Evolutionary conservation across 2,113 vertebrate species (phyloP), one percentile per base, ranked within the genome.

Genomic region (Lamprologus sp.): DNA sequence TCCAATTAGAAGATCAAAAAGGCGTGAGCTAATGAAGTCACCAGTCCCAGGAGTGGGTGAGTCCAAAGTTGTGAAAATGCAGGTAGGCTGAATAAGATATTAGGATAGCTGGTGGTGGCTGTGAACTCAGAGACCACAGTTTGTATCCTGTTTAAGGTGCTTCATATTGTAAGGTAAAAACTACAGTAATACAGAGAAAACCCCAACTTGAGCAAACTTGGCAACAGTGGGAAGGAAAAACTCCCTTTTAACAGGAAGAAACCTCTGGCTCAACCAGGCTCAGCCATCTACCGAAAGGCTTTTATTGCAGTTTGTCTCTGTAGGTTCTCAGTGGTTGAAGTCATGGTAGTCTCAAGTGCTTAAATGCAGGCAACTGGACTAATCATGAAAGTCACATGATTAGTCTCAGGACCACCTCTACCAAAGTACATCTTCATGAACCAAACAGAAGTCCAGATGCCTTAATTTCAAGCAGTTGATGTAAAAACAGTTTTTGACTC

Each of bases 31-130:
- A 28, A 75, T 28, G 42, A 75, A 5, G 21, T 10, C 8, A 73
- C 0, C 40, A 42, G n/a, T 42, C n/a, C n/a, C 35, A 73, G 4
- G 40, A 0, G 8, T 17, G 21, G 21, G 21, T 47, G 42, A 28
- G 42, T 28, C 2, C 70, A 12, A 26, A 47, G 23, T 11, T 75
- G 23, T 47, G 14, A 47, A 49, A 47, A 75, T 47, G 23, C 70
- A 28, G 70, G 40, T 47, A 0, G 9, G 23, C 0, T 75, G 31
- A 65, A 65, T 0, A 65, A 65, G 31, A 65, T 0, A 65, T 37
- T 65, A 37, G 17, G 0, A 7, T 65, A 0, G 60, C 2, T 65
- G 60, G 60, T n/a, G 0, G 3, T 65, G 31, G 60, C 60, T 37
- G 1, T 37, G 31, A 65, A 65, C 60, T 65, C 60, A n/a, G 31